phyloP scores from a whole-genome alignment of 2,888 invertebrate genomes.

The Eucera pruinosa region DNA sequence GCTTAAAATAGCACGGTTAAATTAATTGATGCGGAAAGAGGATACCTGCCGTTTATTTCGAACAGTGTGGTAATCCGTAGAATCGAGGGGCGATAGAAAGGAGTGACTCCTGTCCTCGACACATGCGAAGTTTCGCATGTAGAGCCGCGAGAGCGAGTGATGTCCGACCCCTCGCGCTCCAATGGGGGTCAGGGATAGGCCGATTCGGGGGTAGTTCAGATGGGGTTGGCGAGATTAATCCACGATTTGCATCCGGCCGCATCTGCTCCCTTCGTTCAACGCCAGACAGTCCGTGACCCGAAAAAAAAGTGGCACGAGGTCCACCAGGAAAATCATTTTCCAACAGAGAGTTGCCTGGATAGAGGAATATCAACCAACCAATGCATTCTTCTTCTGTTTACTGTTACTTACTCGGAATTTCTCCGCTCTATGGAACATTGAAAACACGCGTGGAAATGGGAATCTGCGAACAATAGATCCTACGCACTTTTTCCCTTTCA shows the following conservation, averaged over 20 bases:
- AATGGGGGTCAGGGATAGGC: conserved; percentile 72
- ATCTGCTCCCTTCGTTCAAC: conserved; percentile 80
- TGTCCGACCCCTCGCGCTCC: conserved; percentile 71
- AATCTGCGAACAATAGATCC: not conserved
- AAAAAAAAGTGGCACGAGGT: conserved; percentile 62
- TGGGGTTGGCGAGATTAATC: conserved; percentile 83
- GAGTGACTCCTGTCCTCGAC: conserved; percentile 80
- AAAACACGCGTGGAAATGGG: not conserved
- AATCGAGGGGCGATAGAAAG: conserved; percentile 72
- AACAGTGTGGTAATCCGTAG: conserved; percentile 74
- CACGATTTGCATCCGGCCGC: conserved; percentile 84
- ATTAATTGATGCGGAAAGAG: conserved; percentile 23
- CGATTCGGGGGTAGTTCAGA: conserved; percentile 67
- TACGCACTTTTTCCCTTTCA: not conserved
- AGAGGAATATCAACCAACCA: not conserved
- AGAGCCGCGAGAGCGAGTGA: conserved; percentile 63
- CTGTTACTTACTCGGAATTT: not conserved
- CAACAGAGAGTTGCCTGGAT: conserved; percentile 11
- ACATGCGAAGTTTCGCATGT: conserved; percentile 79
- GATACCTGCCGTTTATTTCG: conserved; percentile 55
- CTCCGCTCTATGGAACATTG: not conserved
- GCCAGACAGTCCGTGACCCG: conserved; percentile 70
- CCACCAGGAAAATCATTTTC: conserved; percentile 67
- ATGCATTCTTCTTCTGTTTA: not conserved
- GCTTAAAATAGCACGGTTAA: no score